Percentiles rank a stretch among this genome's conserved stretches.
Conservation (phyloP, 2,797 vertebrate species). For the Sebastes diploproa region DNA sequence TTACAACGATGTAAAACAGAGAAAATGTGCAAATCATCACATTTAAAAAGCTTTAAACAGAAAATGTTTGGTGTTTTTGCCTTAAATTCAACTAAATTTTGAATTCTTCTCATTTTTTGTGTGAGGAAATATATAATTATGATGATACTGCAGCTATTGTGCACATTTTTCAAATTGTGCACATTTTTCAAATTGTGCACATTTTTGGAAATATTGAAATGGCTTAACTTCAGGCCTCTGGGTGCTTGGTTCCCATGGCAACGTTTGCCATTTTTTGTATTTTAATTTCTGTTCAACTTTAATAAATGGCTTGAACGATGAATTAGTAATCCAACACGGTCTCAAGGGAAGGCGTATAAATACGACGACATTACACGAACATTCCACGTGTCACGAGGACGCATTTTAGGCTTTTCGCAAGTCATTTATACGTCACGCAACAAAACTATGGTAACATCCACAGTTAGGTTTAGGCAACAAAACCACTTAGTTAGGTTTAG, state of each 20-base stretch:
- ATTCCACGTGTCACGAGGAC: not conserved
- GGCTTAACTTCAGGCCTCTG: not conserved
- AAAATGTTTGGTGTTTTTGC: not conserved
- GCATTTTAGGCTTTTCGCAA: not conserved
- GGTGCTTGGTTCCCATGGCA: not conserved
- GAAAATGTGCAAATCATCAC: not conserved
- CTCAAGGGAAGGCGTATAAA: too few species aligned
- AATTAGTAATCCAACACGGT: not conserved
- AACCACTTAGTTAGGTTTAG: not conserved
- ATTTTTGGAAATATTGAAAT: not conserved
- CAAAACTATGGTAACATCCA: not conserved
- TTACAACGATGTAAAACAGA: fast-evolving
- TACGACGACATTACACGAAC: not conserved
- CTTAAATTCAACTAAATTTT: not conserved
- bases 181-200: not conserved
- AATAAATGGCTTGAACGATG: not conserved
- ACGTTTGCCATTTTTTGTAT: too few species aligned
- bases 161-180: not conserved
- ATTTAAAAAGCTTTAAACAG: not conserved
- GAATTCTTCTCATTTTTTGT: fast-evolving
- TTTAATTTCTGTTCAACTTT: too few species aligned
- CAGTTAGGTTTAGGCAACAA: not conserved
- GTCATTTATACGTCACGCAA: not conserved
- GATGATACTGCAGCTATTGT: not conserved
- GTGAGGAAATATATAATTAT: not conserved